Percentiles rank a stretch among this genome's conserved stretches.
phyloP scores from a whole-genome alignment of 1,140 invertebrate species.

The Onthophagus taurus region DNA sequence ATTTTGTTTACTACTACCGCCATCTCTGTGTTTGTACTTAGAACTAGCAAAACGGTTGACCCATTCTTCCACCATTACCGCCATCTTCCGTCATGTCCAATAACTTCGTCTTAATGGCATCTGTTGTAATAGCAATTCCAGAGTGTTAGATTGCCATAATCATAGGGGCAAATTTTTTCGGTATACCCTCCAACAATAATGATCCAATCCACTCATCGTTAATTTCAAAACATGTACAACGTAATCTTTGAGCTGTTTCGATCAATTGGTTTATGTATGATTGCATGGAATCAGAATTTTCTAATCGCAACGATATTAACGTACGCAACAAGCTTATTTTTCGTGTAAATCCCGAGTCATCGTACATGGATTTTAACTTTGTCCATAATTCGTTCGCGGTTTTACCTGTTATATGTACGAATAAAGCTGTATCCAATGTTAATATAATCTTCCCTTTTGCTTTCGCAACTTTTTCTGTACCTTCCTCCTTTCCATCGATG shows the following conservation, averaged over 20 bases:
- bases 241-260: conserved; percentile 19
- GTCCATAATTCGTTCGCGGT: conserved; percentile 8
- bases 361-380: conserved; percentile 11
- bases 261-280: conserved; percentile 19
- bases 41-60: too few relatives aligned
- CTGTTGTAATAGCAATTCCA: conserved; percentile 18
- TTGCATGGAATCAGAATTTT: too few relatives aligned
- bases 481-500: neutral
- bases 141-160: conserved; percentile 33
- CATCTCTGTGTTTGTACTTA: too few relatives aligned
- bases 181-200: conserved; percentile 29
- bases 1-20: too few relatives aligned
- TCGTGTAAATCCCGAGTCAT: conserved; percentile 14
- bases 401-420: conserved; percentile 12
- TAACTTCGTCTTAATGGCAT: conserved; percentile 19
- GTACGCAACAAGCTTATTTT: conserved; percentile 11
- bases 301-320: conserved; percentile 20
- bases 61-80: neutral
- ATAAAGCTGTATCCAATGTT: conserved; percentile 12
- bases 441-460: neutral
- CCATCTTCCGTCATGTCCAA: conserved; percentile 5
- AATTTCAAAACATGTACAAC: conserved; percentile 17
- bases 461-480: neutral
- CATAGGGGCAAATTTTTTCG: conserved; percentile 29
- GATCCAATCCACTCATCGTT: conserved; percentile 24